Evolutionary conservation across 2,113 vertebrate species (phyloP).

Genomic region (Podocnemis expansa): DNA sequence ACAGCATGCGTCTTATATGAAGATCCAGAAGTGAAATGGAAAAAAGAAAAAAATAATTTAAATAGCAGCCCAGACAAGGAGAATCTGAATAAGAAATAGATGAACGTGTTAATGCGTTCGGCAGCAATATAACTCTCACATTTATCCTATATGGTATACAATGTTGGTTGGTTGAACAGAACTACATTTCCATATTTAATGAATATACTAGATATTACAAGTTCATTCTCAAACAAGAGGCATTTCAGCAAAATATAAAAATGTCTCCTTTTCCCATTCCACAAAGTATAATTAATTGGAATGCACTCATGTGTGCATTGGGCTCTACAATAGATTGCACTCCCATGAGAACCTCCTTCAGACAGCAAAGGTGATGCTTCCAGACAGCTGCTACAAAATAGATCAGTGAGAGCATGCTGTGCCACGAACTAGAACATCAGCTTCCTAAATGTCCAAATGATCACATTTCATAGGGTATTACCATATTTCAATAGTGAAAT

Average conservation of each 20-base stretch:
- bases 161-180: background rate
- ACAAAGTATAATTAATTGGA: background rate
- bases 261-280: background rate
- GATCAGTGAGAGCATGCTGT: background rate
- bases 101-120: background rate
- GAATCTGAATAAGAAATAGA: background rate
- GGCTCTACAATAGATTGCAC: background rate
- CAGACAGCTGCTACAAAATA: background rate
- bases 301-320: background rate
- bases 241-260: background rate
- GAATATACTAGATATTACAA: background rate
- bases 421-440: background rate
- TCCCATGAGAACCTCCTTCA: background rate
- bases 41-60: background rate
- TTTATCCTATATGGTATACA: background rate
- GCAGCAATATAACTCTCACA: background rate
- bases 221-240: background rate
- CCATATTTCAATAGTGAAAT: background rate
- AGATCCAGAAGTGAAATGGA: background rate
- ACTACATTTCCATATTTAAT: background rate
- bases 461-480: background rate
- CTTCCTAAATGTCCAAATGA: background rate
- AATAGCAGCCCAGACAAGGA: background rate
- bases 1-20: background rate
- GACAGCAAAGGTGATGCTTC: background rate